phyloP scores from a whole-genome alignment of 2,113 vertebrate genomes.

The Limanda limanda region DNA sequence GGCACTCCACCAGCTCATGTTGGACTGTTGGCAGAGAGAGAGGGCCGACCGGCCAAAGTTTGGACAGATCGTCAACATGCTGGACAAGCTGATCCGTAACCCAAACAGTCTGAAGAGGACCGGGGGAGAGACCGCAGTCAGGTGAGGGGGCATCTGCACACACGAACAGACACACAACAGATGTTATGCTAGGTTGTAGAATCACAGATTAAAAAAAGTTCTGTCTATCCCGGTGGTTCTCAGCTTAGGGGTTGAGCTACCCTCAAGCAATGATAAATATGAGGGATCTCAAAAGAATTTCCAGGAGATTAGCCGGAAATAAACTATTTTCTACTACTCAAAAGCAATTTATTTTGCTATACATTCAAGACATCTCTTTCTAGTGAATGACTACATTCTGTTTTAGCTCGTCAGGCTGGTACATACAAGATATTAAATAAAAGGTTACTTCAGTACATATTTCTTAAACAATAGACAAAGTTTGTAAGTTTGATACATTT shows the following conservation, averaged over 20 bases:
- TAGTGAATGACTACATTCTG: not conserved
- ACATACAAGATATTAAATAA: not conserved
- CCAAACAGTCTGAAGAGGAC: slow-evolving; percentile 97
- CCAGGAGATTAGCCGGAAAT: not conserved
- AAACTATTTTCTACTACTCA: not conserved
- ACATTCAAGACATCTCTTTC: not conserved
- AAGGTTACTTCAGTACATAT: not conserved
- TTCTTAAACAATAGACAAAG: too few relatives aligned
- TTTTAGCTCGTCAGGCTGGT: not conserved
- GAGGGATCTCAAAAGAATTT: not conserved
- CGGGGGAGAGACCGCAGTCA: slow-evolving; percentile 86
- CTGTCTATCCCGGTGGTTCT: not conserved
- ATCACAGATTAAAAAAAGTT: too few relatives aligned
- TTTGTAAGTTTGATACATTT: not conserved
- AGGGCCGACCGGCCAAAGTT: slow-evolving; percentile 95
- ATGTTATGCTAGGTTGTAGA: not conserved
- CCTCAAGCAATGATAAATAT: not conserved
- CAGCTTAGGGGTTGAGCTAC: not conserved
- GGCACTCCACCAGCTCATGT: slow-evolving; percentile 96
- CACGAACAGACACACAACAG: not conserved
- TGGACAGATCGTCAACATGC: slow-evolving; percentile 98
- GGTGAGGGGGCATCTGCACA: slow-evolving; percentile 77
- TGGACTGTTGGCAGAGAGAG: slow-evolving; percentile 99
- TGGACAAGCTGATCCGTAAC: slow-evolving; percentile 99
- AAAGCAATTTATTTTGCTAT: not conserved